A percentile compares a stretch with the other conserved stretches of the same genome.
Evolutionary conservation across 2,888 invertebrate species (phyloP).

Genomic region (Pristionchus maxplancki): DNA sequence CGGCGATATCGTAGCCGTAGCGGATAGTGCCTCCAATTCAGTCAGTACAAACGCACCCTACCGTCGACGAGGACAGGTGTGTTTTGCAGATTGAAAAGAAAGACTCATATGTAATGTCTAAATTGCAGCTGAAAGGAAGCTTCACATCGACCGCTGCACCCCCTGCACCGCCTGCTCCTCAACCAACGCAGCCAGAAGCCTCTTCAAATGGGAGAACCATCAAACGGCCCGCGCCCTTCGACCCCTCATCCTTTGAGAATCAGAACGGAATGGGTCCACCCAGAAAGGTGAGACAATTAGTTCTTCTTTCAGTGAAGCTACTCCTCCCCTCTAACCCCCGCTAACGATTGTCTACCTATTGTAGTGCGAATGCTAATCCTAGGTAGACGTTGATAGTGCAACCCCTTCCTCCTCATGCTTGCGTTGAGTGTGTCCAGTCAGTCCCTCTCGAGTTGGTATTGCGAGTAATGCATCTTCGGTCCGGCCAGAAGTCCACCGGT

Average conservation of each 20-base stretch:
- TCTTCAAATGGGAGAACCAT: conserved; percentile 48
- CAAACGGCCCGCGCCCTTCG: conserved; percentile 48
- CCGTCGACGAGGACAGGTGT: conserved; percentile 1
- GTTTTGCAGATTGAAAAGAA: background rate
- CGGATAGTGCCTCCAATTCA: background rate
- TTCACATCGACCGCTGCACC: background rate
- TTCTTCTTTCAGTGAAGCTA: no score
- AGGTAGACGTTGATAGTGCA: conserved; percentile 1
- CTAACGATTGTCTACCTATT: conserved; percentile 24
- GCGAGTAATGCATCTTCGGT: background rate
- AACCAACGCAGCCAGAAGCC: background rate
- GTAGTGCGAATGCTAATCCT: background rate
- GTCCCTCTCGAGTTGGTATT: background rate
- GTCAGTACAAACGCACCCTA: background rate
- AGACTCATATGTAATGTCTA: background rate
- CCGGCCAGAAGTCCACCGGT: background rate
- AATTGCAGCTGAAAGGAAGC: background rate
- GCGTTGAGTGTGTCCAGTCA: background rate
- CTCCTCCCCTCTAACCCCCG: no score
- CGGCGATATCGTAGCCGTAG: conserved; percentile 12
- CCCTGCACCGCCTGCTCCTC: background rate
- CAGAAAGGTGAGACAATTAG: conserved; percentile 15
- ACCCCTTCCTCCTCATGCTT: conserved; percentile 11
- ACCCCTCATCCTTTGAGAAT: conserved; percentile 49
- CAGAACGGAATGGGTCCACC: conserved; percentile 42